These are phyloP conservation scores for Poecilia wingei DNA, from an alignment of 2,797 vertebrate species.

Conservation along the genomic window DNA sequence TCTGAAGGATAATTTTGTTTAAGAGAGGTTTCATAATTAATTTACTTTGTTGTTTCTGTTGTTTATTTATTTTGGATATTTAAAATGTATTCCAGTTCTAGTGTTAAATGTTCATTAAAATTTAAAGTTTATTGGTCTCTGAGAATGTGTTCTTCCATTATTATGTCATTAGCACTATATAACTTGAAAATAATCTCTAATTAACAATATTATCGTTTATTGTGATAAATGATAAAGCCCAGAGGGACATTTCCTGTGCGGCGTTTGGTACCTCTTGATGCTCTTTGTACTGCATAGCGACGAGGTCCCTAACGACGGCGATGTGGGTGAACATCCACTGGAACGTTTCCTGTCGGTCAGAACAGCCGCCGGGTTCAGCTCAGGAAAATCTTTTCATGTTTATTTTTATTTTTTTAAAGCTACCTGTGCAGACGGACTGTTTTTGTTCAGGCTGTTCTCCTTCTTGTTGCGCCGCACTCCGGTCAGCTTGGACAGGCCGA, in stretches of 20 bases:
- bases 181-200: no score
- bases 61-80: no score
- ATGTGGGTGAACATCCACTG: constrained; percentile 99
- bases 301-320: constrained; percentile 94
- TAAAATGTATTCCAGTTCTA: no score
- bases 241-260: neutral
- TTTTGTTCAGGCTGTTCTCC: constrained; percentile 93
- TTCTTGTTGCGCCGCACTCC: constrained; percentile 93
- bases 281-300: constrained; percentile 97
- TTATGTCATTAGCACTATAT: no score
- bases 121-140: no score
- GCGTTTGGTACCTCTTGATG: constrained; percentile 89
- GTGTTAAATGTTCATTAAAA: no score
- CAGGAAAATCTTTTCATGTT: neutral
- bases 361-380: neutral
- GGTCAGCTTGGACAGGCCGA: constrained; percentile 95
- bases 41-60: no score
- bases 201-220: no score
- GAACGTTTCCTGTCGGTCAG: constrained; percentile 90
- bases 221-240: neutral
- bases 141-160: no score
- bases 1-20: no score
- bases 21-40: no score
- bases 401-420: neutral
- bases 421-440: constrained; percentile 95